Conservation (phyloP, 2,888 invertebrate genomes). For the Ennomos erosarius region DNA sequence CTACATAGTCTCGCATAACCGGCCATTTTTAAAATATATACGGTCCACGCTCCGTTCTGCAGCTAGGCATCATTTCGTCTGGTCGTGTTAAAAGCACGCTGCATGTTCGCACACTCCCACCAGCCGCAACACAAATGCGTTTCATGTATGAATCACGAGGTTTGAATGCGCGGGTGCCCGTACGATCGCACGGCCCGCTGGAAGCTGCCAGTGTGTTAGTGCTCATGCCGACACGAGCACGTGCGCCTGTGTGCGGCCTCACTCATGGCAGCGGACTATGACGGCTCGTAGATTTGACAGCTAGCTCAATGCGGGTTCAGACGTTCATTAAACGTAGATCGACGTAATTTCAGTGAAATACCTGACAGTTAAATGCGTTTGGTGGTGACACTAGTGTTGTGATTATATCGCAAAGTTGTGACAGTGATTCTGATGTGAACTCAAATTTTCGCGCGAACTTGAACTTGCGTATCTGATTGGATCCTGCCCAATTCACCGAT, state of each 20-base stretch:
- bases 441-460: constrained; percentile 73
- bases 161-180: constrained; percentile 69
- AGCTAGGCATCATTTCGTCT: constrained; percentile 81
- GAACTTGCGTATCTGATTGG: constrained; percentile 59
- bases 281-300: constrained; percentile 86
- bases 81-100: constrained; percentile 82
- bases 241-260: constrained; percentile 75
- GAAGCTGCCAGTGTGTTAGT: constrained; percentile 82
- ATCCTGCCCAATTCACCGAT: constrained; percentile 61
- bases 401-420: constrained; percentile 45
- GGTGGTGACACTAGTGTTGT: constrained; percentile 62
- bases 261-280: constrained; percentile 85
- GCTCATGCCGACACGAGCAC: constrained; percentile 71
- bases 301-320: constrained; percentile 86
- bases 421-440: constrained; percentile 49
- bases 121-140: constrained; percentile 75
- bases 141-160: constrained; percentile 75
- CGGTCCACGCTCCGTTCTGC: constrained; percentile 72
- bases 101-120: constrained; percentile 85
- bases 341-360: constrained; percentile 79
- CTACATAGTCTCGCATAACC: constrained; percentile 65
- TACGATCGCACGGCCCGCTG: constrained; percentile 76
- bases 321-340: constrained; percentile 82
- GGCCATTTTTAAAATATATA: constrained; percentile 73
- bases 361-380: constrained; percentile 69